These are phyloP conservation scores for Hetaerina americana DNA, from an alignment of 1,140 invertebrate genomes.

Conservation along the genomic window DNA sequence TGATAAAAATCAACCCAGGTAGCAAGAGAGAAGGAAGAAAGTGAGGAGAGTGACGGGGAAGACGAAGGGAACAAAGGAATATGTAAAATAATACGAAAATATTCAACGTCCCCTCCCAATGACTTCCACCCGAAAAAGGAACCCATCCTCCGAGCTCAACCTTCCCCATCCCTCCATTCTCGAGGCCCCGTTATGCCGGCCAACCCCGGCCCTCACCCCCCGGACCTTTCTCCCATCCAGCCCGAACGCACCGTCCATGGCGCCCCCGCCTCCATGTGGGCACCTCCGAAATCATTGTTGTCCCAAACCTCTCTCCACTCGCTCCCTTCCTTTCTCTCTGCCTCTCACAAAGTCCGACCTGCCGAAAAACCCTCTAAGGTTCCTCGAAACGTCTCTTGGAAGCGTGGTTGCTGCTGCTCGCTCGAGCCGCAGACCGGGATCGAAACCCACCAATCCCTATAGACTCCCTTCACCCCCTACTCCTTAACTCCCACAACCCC, in stretches of 20 bases:
- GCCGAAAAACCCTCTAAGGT: too few species aligned
- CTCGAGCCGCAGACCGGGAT: too few species aligned
- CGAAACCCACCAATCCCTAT: too few species aligned
- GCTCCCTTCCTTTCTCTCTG: not conserved
- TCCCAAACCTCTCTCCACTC: not conserved
- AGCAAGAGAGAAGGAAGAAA: not conserved
- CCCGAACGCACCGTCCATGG: too few species aligned
- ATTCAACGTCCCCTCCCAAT: not conserved
- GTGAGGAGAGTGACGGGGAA: too few species aligned
- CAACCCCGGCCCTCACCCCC: not conserved
- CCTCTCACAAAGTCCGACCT: not conserved
- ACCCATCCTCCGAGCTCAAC: not conserved
- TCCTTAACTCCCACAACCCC: too few species aligned
- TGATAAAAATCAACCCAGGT: not conserved
- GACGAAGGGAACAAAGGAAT: not conserved
- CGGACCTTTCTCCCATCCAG: not conserved
- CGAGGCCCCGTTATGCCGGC: not conserved
- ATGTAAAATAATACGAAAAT: not conserved
- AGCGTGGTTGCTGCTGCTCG: too few species aligned
- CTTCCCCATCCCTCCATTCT: not conserved
- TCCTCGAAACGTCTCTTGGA: too few species aligned
- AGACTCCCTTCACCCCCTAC: too few species aligned
- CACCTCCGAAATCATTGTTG: too few species aligned
- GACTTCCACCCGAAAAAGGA: not conserved
- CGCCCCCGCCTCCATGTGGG: too few species aligned